Evolutionary conservation across 2,113 vertebrate species (phyloP), one percentile per base, ranked within the genome.

Genomic region (Alosa alosa): DNA sequence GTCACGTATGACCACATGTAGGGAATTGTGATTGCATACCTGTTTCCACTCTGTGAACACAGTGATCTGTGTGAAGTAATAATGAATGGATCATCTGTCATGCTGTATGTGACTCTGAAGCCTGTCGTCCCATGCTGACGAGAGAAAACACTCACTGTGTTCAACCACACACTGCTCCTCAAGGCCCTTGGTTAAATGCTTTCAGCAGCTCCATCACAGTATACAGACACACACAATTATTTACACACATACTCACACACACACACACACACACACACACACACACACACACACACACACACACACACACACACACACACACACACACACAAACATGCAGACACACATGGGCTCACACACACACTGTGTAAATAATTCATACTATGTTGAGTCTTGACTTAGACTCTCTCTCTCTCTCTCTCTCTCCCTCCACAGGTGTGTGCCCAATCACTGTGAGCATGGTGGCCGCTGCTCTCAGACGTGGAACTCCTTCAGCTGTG

Each of bases 401-500:
- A n/a, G n/a, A n/a, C 81, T 20, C 17, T 49, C 81, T 82, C 20
- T 82, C 17, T 82, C 18, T 13, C 25, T 13, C 0, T 84, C 8
- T 82, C 18, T 82, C 0, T 81, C 18, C 57, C 82, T 88, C 89
- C 72, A 8, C 93, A 99, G 98, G 92, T 99, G 98, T 92, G 95
- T 98, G 84, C 98, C 98, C 64, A 99, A 97, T 93, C 96, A 98
- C 92, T 99, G 98, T 88, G 98, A 99, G 89, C 98, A 99, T 0
- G 96, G 94, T 0, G 97, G 98, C 0, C 96, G 91, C 85, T 99
- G 98, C 91, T 96, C 96, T 1, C 98, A 99, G 93, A 99, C 97
- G 0, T 99, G 97, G 96, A 96, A 99, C 88, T 94, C 94, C 50
- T 99, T 99, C 94, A 97, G 90, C 90, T 99, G 98, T 87, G 95